Conservation (phyloP, 1,140 invertebrate species). For the Holcopasites calliopsidis region DNA sequence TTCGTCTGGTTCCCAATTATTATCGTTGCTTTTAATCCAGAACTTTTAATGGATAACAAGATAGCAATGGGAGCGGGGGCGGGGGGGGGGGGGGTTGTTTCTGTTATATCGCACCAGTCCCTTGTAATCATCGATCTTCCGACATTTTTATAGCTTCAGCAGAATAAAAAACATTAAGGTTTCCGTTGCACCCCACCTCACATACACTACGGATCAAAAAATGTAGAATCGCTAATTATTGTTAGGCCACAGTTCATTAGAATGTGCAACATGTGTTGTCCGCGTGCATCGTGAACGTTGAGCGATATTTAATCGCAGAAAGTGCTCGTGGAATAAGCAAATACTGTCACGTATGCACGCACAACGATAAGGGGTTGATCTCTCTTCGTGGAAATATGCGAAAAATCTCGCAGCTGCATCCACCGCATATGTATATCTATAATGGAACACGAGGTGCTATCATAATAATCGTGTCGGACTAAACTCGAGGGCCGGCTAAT, state of each 20-base stretch:
- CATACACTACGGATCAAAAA: too few relatives aligned
- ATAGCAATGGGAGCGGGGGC: too few relatives aligned
- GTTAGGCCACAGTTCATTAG: background rate
- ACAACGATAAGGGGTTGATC: background rate
- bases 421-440: conserved; percentile 42
- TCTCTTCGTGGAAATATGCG: background rate
- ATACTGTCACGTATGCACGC: conserved; percentile 40
- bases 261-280: background rate
- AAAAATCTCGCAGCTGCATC: conserved; percentile 44
- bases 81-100: too few relatives aligned
- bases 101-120: too few relatives aligned
- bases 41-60: too few relatives aligned
- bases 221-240: too few relatives aligned
- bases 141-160: too few relatives aligned
- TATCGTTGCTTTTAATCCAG: too few relatives aligned
- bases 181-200: too few relatives aligned
- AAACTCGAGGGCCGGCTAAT: conserved; percentile 52
- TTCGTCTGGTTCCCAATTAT: too few relatives aligned
- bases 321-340: conserved; percentile 12
- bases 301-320: conserved; percentile 40
- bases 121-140: too few relatives aligned
- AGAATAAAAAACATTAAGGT: too few relatives aligned
- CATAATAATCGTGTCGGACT: background rate
- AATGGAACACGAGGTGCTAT: conserved; percentile 5
- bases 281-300: background rate